phyloP scores from a whole-genome alignment of 2,113 vertebrate species.

The Siniperca knerii region DNA sequence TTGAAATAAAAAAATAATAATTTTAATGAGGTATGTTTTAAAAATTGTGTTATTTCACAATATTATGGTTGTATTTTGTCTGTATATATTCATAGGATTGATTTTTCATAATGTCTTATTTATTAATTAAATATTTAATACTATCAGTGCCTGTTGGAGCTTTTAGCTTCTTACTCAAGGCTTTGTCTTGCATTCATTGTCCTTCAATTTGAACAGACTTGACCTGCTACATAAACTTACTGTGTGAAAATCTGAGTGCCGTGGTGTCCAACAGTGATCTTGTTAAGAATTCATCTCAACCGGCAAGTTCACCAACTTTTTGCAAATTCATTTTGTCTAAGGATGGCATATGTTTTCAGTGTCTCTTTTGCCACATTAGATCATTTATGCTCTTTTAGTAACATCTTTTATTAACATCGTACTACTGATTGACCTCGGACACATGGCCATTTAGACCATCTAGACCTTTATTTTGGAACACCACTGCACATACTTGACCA shows the following conservation, averaged over 20 bases:
- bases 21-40: no score
- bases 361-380: neutral
- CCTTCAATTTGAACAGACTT: no score
- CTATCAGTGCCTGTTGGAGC: no score
- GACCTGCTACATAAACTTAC: no score
- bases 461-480: neutral
- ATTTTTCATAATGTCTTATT: no score
- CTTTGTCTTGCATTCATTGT: no score
- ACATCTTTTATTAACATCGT: neutral
- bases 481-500: neutral
- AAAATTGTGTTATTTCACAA: neutral
- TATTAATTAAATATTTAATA: no score
- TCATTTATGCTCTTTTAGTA: neutral
- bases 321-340: neutral
- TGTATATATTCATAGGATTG: neutral
- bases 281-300: no score
- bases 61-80: neutral
- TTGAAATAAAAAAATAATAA: neutral
- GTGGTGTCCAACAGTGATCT: no score
- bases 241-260: no score
- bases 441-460: no score
- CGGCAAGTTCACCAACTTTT: neutral
- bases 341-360: neutral
- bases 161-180: no score
- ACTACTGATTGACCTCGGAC: neutral